Conservation (phyloP, 2,888 invertebrate species). For the Sceliomorpha sp. region DNA sequence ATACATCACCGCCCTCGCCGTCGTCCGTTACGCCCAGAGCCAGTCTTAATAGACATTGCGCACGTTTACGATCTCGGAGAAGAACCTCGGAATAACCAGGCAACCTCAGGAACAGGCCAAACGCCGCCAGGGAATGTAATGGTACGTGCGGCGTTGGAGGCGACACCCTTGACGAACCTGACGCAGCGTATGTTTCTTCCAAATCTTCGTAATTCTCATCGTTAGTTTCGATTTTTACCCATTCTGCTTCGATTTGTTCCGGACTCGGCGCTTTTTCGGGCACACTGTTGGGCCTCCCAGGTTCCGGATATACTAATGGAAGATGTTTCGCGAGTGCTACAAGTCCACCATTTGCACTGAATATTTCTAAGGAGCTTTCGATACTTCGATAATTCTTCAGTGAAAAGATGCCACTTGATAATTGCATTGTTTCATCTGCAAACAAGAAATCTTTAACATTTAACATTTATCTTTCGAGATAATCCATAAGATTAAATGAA, state of each 20-base stretch:
- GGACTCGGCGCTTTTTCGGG: slow-evolving; percentile 83
- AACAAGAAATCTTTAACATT: slow-evolving; percentile 5
- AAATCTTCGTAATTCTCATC: slow-evolving; percentile 85
- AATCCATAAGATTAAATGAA: no score
- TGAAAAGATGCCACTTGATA: slow-evolving; percentile 27
- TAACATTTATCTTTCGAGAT: no score
- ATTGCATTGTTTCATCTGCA: slow-evolving; percentile 67
- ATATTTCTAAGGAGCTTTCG: slow-evolving; percentile 88
- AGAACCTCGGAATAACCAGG: slow-evolving; percentile 95
- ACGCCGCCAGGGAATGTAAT: slow-evolving; percentile 94
- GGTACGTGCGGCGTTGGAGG: slow-evolving; percentile 85
- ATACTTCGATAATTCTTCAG: slow-evolving; percentile 63
- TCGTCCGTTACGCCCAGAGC: slow-evolving; percentile 95
- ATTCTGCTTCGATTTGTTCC: slow-evolving; percentile 82
- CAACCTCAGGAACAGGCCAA: slow-evolving; percentile 92
- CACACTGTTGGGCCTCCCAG: slow-evolving; percentile 82
- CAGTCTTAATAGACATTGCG: slow-evolving; percentile 91
- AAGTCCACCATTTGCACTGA: slow-evolving; percentile 93
- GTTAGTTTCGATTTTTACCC: slow-evolving; percentile 84
- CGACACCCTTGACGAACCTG: slow-evolving; percentile 80
- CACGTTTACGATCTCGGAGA: slow-evolving; percentile 90
- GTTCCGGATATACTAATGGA: slow-evolving; percentile 92
- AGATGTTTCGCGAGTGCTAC: slow-evolving; percentile 93
- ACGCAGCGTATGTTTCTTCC: slow-evolving; percentile 82
- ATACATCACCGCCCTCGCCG: slow-evolving; percentile 92